A percentile compares a stretch with the other conserved stretches of the same genome.
Evolutionary conservation across 23 tunicate genomes (phyloP).

Genomic region (Halocynthia aurantium): DNA sequence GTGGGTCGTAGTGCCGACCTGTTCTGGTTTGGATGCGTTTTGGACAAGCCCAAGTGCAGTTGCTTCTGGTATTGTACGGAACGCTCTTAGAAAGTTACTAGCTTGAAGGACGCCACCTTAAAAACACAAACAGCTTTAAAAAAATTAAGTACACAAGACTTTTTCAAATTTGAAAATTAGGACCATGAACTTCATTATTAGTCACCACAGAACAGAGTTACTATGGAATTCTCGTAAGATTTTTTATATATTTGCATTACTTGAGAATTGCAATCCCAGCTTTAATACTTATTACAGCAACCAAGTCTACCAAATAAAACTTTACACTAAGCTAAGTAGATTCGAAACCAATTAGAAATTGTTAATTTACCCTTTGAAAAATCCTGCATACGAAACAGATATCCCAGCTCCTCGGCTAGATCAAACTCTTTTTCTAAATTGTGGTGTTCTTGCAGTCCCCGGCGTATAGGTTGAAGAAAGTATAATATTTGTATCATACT

Average conservation of each 20-base stretch:
- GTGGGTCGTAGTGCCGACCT: slow-evolving; percentile 63
- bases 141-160: too few relatives aligned
- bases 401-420: slow-evolving; percentile 94
- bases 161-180: too few relatives aligned
- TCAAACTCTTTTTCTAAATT: slow-evolving; percentile 85
- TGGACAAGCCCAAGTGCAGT: slow-evolving; percentile 88
- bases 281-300: too few relatives aligned
- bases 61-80: slow-evolving; percentile 94
- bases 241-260: too few relatives aligned
- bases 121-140: background rate
- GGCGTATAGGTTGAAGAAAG: slow-evolving; percentile 77
- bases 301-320: too few relatives aligned
- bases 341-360: background rate
- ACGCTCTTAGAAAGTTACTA: slow-evolving; percentile 90
- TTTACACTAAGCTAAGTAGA: too few relatives aligned
- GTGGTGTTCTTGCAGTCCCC: slow-evolving; percentile 75
- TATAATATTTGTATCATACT: slow-evolving; percentile 94
- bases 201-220: too few relatives aligned
- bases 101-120: slow-evolving; percentile 43
- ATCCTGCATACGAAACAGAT: slow-evolving; percentile 89
- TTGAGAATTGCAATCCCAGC: too few relatives aligned
- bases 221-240: too few relatives aligned
- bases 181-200: too few relatives aligned
- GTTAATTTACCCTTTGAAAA: slow-evolving; percentile 44
- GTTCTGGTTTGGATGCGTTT: slow-evolving; percentile 71